Conservation (phyloP, 2,113 vertebrate species). For the Psephotus haematonotus region DNA sequence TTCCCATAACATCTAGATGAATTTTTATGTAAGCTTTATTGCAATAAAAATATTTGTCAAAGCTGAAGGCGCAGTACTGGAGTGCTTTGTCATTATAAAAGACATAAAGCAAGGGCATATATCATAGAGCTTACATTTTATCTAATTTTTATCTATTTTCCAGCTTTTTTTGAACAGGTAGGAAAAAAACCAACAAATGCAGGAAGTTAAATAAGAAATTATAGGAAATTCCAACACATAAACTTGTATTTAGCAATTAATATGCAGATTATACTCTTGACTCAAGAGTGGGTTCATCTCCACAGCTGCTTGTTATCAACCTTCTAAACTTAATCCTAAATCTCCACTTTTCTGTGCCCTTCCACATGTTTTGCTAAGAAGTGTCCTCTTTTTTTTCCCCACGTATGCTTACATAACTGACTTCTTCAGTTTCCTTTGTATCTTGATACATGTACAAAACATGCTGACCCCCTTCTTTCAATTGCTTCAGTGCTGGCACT, state of each 20-base stretch:
- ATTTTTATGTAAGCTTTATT: neutral
- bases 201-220: neutral
- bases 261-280: neutral
- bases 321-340: neutral
- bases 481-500: neutral
- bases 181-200: neutral
- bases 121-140: neutral
- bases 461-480: neutral
- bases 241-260: neutral
- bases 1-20: neutral
- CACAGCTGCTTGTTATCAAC: neutral
- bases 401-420: neutral
- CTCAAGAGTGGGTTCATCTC: neutral
- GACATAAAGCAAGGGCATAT: neutral
- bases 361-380: neutral
- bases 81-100: conserved; percentile 13
- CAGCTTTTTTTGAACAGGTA: neutral
- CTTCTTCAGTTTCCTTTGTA: neutral
- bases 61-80: neutral
- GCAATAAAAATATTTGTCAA: conserved; percentile 41
- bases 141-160: neutral
- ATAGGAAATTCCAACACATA: neutral
- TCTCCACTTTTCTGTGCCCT: neutral
- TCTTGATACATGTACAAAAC: neutral
- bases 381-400: neutral